phyloP scores from a whole-genome alignment of 53 echinoderm and acorn worm species.

The Actinopyga echinites region DNA sequence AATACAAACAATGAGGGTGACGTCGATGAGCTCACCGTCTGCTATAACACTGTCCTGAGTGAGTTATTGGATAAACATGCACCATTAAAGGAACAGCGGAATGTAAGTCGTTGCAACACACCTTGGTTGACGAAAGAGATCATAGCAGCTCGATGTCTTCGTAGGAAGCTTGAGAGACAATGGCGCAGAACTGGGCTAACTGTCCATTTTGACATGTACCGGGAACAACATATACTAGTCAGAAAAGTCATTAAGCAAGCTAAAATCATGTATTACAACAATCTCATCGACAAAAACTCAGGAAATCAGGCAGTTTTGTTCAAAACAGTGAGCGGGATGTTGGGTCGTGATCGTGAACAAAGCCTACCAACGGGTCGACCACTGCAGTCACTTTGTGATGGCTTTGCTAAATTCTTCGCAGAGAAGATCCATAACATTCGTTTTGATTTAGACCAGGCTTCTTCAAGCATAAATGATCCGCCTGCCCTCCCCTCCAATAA shows the following conservation, averaged over 20 bases:
- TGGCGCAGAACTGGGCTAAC: not conserved
- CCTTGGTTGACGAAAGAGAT: not conserved
- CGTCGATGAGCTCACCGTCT: not conserved
- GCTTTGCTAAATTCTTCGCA: not conserved
- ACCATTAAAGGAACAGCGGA: not conserved
- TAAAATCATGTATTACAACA: not conserved
- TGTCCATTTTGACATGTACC: not conserved
- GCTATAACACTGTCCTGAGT: not conserved
- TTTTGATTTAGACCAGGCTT: too few species aligned
- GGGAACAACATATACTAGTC: not conserved
- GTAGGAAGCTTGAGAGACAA: not conserved
- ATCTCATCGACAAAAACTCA: not conserved
- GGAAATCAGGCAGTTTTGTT: not conserved
- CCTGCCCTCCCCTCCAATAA: not conserved
- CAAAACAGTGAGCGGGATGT: not conserved
- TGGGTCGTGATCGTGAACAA: not conserved
- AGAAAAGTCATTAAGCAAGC: not conserved
- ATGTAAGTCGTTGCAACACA: not conserved
- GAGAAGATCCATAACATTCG: not conserved
- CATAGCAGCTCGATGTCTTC: not conserved
- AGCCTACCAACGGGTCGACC: not conserved
- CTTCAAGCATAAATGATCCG: too few species aligned
- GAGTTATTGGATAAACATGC: conserved; percentile 5
- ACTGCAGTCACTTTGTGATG: not conserved
- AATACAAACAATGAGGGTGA: not conserved